Evolutionary conservation across 92 coral and sea anemone genomes (phyloP).

Genomic region (Chrysogorgia sp.): DNA sequence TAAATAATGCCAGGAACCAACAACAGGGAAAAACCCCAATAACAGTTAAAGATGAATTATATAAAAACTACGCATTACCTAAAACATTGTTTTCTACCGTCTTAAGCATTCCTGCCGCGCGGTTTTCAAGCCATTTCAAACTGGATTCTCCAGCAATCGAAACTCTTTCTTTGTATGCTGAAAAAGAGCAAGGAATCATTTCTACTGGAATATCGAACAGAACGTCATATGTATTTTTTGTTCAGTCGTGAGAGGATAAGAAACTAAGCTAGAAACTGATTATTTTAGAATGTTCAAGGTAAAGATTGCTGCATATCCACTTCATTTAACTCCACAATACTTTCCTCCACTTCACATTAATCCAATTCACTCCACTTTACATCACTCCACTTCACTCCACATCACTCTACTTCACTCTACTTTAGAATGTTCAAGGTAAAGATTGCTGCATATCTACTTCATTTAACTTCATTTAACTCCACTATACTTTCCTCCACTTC

Average conservation of each 20-base stretch:
- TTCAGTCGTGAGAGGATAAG: too few relatives aligned
- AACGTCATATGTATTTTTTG: neutral
- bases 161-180: constrained; percentile 80
- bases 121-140: constrained; percentile 87
- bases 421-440: neutral
- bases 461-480: neutral
- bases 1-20: too few relatives aligned
- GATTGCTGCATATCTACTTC: neutral
- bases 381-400: neutral
- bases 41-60: too few relatives aligned
- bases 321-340: neutral
- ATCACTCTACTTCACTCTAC: neutral
- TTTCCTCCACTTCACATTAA: neutral
- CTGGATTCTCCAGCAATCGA: constrained; percentile 79
- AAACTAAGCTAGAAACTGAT: too few relatives aligned
- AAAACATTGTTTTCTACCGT: neutral
- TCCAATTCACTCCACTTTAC: neutral
- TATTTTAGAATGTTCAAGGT: too few relatives aligned
- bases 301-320: neutral
- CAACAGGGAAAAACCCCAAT: too few relatives aligned
- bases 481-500: neutral
- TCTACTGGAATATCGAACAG: neutral
- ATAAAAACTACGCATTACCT: neutral
- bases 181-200: neutral
- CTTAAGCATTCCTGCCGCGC: constrained; percentile 51